Evolutionary conservation across 2,797 vertebrate species (phyloP).

Genomic region (Petrocephalus sullivani): DNA sequence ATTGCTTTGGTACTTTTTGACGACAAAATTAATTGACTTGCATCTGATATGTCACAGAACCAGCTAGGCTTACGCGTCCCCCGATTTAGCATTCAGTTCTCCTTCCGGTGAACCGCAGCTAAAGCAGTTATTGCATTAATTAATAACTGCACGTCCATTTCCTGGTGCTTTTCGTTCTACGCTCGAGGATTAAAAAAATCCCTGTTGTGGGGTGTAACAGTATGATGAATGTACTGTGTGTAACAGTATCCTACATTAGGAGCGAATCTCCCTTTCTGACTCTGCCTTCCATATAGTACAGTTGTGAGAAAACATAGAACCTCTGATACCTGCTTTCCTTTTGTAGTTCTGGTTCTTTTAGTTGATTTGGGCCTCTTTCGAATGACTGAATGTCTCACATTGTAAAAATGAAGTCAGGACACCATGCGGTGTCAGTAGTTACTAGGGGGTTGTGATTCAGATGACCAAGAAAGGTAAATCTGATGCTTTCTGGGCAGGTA

Average conservation of each 20-base stretch:
- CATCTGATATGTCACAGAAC: neutral
- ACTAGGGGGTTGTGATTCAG: neutral
- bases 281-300: neutral
- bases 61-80: neutral
- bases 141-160: neutral
- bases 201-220: neutral
- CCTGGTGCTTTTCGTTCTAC: neutral
- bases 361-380: neutral
- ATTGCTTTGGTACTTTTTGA: neutral
- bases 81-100: neutral
- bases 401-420: neutral
- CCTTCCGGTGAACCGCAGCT: neutral
- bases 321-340: neutral
- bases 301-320: neutral
- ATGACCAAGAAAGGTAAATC: no score
- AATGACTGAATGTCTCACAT: neutral
- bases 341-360: neutral
- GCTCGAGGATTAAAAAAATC: neutral
- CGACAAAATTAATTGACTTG: neutral
- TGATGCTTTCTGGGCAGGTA: no score
- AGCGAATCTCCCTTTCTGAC: neutral
- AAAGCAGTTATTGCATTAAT: neutral
- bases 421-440: neutral
- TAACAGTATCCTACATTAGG: neutral
- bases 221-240: no score